Conservation (phyloP, 2,113 vertebrate species). For the Notarius quadriscutis region DNA sequence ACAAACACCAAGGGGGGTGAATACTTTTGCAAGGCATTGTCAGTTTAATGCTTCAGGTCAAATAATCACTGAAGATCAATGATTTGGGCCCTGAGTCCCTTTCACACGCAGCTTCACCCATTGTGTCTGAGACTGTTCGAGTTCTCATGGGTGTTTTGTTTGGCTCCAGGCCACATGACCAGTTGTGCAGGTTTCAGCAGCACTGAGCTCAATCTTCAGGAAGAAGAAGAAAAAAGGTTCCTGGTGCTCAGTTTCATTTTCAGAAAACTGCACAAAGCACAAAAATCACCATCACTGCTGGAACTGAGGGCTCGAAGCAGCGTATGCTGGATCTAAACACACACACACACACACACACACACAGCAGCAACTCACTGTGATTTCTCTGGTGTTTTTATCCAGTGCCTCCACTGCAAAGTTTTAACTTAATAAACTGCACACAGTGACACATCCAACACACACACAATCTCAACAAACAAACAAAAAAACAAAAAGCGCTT, state of each 20-base stretch:
- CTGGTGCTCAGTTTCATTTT: not conserved
- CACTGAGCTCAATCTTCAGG: not conserved
- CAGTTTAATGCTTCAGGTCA: not conserved
- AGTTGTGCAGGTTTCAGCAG: constrained; percentile 28
- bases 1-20: too few species aligned
- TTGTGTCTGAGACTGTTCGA: not conserved
- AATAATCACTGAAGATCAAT: not conserved
- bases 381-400: not conserved
- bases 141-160: not conserved
- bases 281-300: not conserved
- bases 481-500: not conserved
- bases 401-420: not conserved
- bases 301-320: not conserved
- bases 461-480: too few species aligned
- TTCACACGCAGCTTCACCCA: not conserved
- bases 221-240: not conserved
- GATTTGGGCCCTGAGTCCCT: not conserved
- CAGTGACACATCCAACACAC: not conserved
- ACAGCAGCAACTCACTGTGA: not conserved
- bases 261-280: not conserved
- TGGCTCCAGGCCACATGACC: not conserved
- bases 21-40: too few species aligned
- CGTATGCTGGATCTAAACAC: not conserved
- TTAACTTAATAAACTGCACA: not conserved
- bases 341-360: not conserved